Conservation (phyloP, 30 jellyfish, hydroid and myxozoan genomes). For the Aurelia aurita complex sp. Pacific region DNA sequence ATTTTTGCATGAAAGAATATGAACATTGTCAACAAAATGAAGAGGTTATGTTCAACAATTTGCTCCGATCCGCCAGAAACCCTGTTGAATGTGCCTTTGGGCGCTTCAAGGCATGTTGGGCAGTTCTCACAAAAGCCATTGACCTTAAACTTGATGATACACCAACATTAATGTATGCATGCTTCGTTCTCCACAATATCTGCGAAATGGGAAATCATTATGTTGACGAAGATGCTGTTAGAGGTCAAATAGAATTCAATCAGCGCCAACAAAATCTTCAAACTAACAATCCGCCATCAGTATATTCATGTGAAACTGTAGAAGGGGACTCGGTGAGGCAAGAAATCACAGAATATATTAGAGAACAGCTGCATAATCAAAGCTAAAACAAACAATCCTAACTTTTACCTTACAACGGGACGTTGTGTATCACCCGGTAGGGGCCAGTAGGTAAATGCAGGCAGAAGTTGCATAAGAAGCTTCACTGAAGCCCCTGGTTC, state of each 20-base stretch:
- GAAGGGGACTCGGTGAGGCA: constrained; percentile 18
- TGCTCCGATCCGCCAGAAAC: neutral
- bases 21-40: too few species aligned
- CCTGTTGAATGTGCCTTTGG: constrained; percentile 46
- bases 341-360: constrained; percentile 19
- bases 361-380: constrained; percentile 16
- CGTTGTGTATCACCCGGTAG: constrained; percentile 7
- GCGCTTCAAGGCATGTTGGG: constrained; percentile 37
- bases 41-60: too few species aligned
- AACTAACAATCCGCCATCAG: too few species aligned
- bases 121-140: neutral
- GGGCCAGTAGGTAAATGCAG: neutral
- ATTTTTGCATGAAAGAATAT: too few species aligned
- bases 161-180: constrained; percentile 5
- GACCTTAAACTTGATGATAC: constrained; percentile 4
- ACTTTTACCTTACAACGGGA: neutral
- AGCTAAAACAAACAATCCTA: neutral
- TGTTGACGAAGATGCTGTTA: constrained; percentile 3
- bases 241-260: neutral
- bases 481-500: neutral
- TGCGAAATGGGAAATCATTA: neutral
- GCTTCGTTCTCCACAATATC: constrained; percentile 23
- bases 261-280: too few species aligned
- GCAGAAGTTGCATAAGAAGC: neutral
- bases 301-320: constrained; percentile 15